Conservation (phyloP, 2,113 vertebrate species). For the Paramormyrops kingsleyae region DNA sequence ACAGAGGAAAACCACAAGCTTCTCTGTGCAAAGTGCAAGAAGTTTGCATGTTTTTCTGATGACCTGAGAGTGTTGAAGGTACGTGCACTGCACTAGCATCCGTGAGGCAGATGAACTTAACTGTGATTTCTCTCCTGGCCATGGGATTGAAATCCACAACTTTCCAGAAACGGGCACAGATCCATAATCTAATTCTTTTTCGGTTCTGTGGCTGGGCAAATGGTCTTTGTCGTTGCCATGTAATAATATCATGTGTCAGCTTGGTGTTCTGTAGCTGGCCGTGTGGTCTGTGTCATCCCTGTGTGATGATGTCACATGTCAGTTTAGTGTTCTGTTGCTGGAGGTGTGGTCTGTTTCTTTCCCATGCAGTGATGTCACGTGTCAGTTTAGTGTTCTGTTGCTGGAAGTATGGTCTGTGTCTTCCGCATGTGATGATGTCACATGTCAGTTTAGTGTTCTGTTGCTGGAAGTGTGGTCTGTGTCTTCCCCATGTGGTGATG, state of each 20-base stretch:
- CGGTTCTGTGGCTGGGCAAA: not conserved
- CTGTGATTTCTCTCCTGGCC: not conserved
- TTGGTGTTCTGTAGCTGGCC: not conserved
- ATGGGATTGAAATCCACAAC: not conserved
- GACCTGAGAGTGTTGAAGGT: slow-evolving; percentile 38
- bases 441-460: not conserved
- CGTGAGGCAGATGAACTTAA: not conserved
- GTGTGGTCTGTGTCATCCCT: not conserved
- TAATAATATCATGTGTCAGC: not conserved
- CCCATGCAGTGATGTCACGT: not conserved
- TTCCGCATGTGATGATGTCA: not conserved
- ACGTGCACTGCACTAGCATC: not conserved
- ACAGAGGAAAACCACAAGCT: slow-evolving; percentile 25
- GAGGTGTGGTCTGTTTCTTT: not conserved
- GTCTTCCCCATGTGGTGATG: not conserved
- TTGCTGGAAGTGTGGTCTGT: not conserved
- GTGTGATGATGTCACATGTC: not conserved
- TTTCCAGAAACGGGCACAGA: not conserved
- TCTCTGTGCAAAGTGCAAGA: slow-evolving; percentile 40
- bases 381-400: not conserved
- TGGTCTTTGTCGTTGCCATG: not conserved
- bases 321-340: not conserved
- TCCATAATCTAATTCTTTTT: not conserved
- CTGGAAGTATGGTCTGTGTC: too few relatives aligned
- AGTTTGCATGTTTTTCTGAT: slow-evolving; percentile 25